A percentile compares a stretch with the other conserved stretches of the same genome.
Conservation (phyloP, 2,113 vertebrate genomes). For the Eublepharis macularius region DNA sequence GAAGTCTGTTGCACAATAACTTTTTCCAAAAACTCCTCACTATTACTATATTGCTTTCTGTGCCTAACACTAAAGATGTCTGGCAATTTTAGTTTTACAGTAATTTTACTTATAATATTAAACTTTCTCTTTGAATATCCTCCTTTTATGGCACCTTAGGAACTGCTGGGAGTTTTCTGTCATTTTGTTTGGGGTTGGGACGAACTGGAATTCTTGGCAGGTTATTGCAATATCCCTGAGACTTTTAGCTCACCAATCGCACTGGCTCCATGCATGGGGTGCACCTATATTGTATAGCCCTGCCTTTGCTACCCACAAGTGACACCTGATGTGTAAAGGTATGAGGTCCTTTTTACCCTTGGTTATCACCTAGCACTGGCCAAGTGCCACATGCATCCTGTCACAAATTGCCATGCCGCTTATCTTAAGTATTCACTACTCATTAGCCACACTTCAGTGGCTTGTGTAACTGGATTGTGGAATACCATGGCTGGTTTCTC, state of each 20-base stretch:
- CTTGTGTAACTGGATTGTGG: conserved; percentile 44
- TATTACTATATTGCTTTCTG: background rate
- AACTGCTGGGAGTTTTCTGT: background rate
- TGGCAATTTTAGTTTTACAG: background rate
- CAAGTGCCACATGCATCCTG: background rate
- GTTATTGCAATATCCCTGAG: background rate
- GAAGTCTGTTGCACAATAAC: no score
- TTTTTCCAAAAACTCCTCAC: no score
- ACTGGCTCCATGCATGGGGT: background rate
- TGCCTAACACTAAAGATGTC: background rate
- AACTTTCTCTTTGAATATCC: background rate
- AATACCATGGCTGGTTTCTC: conserved; percentile 55
- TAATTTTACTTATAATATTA: background rate
- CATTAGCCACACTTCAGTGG: conserved; percentile 53
- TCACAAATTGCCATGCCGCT: conserved; percentile 25
- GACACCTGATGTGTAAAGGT: background rate
- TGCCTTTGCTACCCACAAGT: background rate
- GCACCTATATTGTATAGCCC: background rate
- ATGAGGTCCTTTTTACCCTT: background rate
- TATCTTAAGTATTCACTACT: conserved; percentile 57
- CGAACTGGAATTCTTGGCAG: background rate
- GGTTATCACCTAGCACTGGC: background rate
- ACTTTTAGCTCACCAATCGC: background rate
- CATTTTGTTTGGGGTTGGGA: background rate
- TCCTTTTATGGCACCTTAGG: background rate